Conservation (phyloP, 2,888 invertebrate species). For the Nomada fabriciana region DNA sequence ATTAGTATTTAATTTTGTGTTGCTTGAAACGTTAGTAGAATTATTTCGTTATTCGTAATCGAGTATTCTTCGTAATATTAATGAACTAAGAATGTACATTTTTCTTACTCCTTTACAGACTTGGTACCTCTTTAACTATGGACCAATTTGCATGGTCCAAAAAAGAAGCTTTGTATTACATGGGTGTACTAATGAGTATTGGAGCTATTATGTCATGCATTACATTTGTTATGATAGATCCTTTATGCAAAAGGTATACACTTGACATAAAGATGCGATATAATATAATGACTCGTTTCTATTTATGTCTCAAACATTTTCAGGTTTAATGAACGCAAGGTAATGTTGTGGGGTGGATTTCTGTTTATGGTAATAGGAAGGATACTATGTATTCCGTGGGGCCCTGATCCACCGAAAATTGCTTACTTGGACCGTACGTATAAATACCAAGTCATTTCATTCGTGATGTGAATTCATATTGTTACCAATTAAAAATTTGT, state of each 20-base stretch:
- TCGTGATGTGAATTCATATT: not conserved
- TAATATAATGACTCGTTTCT: not conserved
- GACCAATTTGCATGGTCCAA: conserved; percentile 95
- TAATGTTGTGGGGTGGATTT: conserved; percentile 94
- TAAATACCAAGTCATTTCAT: not conserved
- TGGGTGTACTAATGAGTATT: conserved; percentile 93
- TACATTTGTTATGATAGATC: conserved; percentile 90
- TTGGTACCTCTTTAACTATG: conserved; percentile 94
- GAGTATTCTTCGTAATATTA: not conserved
- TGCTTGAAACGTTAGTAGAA: conserved; percentile 90
- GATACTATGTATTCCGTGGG: conserved; percentile 91
- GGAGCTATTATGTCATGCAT: conserved; percentile 92
- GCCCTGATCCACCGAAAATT: conserved; percentile 88
- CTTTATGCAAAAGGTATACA: conserved; percentile 87
- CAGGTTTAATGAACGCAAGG: conserved; percentile 89
- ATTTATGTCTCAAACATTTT: conserved; percentile 13
- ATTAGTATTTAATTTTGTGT: conserved; percentile 94
- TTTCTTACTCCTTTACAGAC: conserved; percentile 80
- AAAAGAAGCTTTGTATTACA: conserved; percentile 90
- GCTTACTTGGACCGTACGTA: conserved; percentile 83
- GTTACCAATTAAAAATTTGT: not conserved
- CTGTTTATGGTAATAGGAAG: conserved; percentile 91
- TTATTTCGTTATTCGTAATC: not conserved
- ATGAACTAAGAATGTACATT: not conserved
- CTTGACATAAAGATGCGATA: not conserved